These are phyloP conservation scores for Chaenocephalus aceratus DNA, from an alignment of 2,113 vertebrate species.

Conservation along the genomic window DNA sequence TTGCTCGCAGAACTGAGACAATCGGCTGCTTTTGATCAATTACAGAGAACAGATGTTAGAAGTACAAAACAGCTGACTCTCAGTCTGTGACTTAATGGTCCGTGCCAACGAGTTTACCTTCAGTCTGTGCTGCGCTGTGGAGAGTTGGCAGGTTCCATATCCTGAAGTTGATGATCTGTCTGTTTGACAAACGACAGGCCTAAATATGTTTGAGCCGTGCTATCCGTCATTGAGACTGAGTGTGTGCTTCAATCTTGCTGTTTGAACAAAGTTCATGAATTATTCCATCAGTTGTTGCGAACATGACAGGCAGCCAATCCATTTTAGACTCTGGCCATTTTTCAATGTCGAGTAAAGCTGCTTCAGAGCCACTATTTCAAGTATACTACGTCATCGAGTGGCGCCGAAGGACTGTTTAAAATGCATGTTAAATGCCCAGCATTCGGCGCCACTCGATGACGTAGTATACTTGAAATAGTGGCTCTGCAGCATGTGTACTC, in stretches of 20 bases:
- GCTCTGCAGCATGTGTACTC: no score
- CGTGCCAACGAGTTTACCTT: conserved; percentile 19
- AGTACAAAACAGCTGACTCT: conserved; percentile 40
- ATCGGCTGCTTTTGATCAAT: conserved; percentile 26
- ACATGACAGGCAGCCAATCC: background rate
- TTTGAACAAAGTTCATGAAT: conserved; percentile 9
- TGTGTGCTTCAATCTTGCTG: background rate
- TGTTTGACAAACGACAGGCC: conserved; percentile 11
- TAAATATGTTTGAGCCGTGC: background rate
- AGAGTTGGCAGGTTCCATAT: conserved; percentile 20
- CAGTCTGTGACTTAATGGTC: conserved; percentile 20
- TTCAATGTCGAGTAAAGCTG: no score
- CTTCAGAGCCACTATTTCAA: no score
- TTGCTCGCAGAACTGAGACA: conserved; percentile 5
- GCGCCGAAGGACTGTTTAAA: no score
- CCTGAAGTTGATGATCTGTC: conserved; percentile 13
- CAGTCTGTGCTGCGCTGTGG: conserved; percentile 6
- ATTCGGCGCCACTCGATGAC: no score
- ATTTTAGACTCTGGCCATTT: background rate
- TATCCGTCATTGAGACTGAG: conserved; percentile 21
- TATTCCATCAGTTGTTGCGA: background rate
- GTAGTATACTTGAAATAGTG: no score
- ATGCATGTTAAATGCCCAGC: no score
- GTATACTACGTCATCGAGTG: no score
- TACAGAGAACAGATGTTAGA: conserved; percentile 30